Conservation (phyloP, 2,888 invertebrate species). For the Ischnura elegans region DNA sequence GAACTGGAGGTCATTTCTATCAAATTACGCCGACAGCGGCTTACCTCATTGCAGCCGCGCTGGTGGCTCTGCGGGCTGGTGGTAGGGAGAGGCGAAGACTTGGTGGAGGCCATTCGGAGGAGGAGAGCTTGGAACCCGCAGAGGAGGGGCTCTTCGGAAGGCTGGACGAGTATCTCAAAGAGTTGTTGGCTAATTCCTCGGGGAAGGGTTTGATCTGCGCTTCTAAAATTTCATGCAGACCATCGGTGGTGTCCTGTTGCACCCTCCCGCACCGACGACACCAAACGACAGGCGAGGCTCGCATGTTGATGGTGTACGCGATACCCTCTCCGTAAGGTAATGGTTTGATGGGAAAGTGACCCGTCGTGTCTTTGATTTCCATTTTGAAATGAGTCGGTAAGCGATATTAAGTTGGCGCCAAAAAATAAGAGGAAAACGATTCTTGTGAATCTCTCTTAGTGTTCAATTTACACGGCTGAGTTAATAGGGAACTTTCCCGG, state of each 20-base stretch:
- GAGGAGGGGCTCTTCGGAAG: not conserved
- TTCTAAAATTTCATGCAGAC: conserved; percentile 21
- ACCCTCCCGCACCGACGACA: not conserved
- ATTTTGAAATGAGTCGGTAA: conserved; percentile 5
- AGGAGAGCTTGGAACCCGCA: not conserved
- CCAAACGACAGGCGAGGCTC: not conserved
- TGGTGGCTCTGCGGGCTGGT: too few species aligned
- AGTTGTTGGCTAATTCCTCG: not conserved
- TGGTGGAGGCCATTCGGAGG: too few species aligned
- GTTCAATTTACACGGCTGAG: not conserved
- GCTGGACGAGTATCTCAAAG: not conserved
- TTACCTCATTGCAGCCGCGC: conserved; percentile 61
- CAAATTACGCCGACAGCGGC: conserved; percentile 36
- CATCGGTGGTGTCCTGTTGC: not conserved
- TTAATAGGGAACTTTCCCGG: too few species aligned
- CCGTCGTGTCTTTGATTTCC: not conserved
- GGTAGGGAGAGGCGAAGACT: not conserved
- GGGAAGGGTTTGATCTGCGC: not conserved
- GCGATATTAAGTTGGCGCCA: not conserved
- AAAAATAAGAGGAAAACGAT: not conserved
- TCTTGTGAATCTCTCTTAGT: not conserved
- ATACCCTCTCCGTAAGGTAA: not conserved
- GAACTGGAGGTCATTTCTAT: conserved; percentile 59
- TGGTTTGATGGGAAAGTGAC: not conserved
- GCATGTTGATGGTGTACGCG: not conserved